Percentiles rank a stretch among this genome's conserved stretches.
phyloP scores from a whole-genome alignment of 1,140 invertebrate species.

The Delia radicum region DNA sequence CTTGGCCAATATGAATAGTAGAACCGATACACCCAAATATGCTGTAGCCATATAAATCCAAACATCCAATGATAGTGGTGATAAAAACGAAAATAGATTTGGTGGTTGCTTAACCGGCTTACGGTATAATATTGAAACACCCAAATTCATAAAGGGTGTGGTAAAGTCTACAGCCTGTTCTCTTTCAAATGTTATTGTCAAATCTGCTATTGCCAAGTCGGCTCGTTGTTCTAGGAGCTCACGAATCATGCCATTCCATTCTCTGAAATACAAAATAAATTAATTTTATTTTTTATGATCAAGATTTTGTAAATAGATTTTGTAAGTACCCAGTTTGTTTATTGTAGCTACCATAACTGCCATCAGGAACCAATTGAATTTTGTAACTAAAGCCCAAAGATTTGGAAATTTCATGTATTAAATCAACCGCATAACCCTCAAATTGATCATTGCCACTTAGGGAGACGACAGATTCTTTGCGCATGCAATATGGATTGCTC shows the following conservation, averaged over 20 bases:
- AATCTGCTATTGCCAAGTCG: slow-evolving; percentile 88
- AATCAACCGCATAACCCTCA: slow-evolving; percentile 84
- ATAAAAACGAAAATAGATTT: slow-evolving; percentile 90
- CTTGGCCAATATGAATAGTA: slow-evolving; percentile 92
- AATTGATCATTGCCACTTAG: slow-evolving; percentile 83
- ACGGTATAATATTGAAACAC: slow-evolving; percentile 89
- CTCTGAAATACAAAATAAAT: slow-evolving; percentile 58
- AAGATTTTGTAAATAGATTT: background rate
- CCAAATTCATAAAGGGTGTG: slow-evolving; percentile 94
- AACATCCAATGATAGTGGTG: slow-evolving; percentile 89
- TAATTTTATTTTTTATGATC: background rate
- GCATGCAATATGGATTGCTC: slow-evolving; percentile 92
- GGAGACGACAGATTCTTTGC: slow-evolving; percentile 77
- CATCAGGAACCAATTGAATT: slow-evolving; percentile 77
- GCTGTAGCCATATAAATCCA: slow-evolving; percentile 96
- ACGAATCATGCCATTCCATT: slow-evolving; percentile 95
- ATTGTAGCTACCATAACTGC: slow-evolving; percentile 77
- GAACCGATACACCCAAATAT: slow-evolving; percentile 87
- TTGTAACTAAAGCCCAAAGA: slow-evolving; percentile 90
- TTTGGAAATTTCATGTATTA: slow-evolving; percentile 84
- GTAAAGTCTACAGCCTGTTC: slow-evolving; percentile 89
- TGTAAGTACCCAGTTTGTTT: slow-evolving; percentile 60
- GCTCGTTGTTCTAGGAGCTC: slow-evolving; percentile 87
- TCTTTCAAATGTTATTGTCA: slow-evolving; percentile 90
- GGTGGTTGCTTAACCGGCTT: slow-evolving; percentile 89